These are phyloP conservation scores for Paraplagusia blochii DNA, from an alignment of 2,113 vertebrate species.

Conservation along the genomic window DNA sequence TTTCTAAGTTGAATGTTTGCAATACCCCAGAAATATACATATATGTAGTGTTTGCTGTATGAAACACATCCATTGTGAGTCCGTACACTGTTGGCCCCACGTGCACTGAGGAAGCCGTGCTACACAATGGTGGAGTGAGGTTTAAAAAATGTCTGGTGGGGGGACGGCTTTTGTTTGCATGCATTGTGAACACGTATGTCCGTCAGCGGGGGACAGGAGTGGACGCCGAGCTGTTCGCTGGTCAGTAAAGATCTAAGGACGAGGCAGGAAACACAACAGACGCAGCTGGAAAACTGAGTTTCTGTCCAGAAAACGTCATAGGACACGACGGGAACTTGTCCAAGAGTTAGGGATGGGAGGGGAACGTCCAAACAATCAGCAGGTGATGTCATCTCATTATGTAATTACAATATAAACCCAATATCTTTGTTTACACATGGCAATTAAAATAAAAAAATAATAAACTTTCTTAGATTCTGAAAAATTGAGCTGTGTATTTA, in stretches of 20 bases:
- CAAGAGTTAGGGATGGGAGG: not conserved
- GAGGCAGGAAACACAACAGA: constrained; percentile 28
- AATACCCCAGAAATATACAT: no score
- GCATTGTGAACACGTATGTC: constrained; percentile 41
- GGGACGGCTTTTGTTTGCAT: constrained; percentile 25
- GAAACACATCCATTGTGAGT: no score
- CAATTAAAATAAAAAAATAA: no score
- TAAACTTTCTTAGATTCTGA: no score
- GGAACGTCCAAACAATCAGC: constrained; percentile 28
- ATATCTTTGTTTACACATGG: no score
- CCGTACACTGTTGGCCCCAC: not conserved
- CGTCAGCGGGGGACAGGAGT: constrained; percentile 41
- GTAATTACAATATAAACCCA: no score
- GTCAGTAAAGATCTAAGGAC: constrained; percentile 38
- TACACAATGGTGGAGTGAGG: constrained; percentile 33
- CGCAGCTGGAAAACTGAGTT: constrained; percentile 40
- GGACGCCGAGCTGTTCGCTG: constrained; percentile 18
- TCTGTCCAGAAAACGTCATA: constrained; percentile 18
- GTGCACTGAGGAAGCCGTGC: constrained; percentile 17
- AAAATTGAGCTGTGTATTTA: no score
- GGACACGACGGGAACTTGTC: constrained; percentile 3
- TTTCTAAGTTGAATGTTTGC: no score
- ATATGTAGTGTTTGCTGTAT: no score
- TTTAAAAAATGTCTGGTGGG: not conserved
- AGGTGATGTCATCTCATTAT: constrained; percentile 56